Conservation (phyloP, 1,140 invertebrate genomes). For the Trialeurodes vaporariorum region DNA sequence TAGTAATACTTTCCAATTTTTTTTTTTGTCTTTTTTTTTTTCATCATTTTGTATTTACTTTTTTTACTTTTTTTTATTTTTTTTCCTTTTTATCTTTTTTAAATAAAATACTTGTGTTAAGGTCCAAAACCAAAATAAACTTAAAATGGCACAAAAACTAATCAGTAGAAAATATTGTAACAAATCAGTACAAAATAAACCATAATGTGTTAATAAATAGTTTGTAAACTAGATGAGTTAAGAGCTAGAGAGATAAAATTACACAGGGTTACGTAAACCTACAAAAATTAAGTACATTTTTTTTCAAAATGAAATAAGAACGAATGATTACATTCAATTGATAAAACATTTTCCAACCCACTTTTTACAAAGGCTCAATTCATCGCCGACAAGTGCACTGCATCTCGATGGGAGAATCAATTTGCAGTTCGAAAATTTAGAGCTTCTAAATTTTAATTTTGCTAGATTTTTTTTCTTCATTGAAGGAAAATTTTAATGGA, state of each 20-base stretch:
- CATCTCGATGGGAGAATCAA: too few relatives aligned
- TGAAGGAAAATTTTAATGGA: too few relatives aligned
- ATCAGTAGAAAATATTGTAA: neutral
- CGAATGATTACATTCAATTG: too few relatives aligned
- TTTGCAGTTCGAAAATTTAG: too few relatives aligned
- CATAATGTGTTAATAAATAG: neutral
- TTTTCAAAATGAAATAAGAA: too few relatives aligned
- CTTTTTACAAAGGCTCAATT: too few relatives aligned
- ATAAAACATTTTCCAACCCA: too few relatives aligned
- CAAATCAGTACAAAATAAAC: neutral
- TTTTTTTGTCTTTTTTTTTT: neutral
- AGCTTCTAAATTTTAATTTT: too few relatives aligned
- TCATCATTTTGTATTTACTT: neutral
- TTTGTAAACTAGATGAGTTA: neutral
- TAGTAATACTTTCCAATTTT: neutral
- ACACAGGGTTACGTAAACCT: neutral
- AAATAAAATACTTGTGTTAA: slow-evolving; percentile 1
- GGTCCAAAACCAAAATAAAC: neutral
- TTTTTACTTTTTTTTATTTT: neutral
- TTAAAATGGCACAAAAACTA: slow-evolving; percentile 1
- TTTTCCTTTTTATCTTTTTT: neutral
- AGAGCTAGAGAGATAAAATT: neutral
- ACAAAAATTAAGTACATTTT: neutral
- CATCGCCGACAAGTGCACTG: too few relatives aligned
- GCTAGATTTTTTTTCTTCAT: too few relatives aligned